Conservation (phyloP, 2,888 invertebrate species). For the Pristionchus fissidentatus region DNA sequence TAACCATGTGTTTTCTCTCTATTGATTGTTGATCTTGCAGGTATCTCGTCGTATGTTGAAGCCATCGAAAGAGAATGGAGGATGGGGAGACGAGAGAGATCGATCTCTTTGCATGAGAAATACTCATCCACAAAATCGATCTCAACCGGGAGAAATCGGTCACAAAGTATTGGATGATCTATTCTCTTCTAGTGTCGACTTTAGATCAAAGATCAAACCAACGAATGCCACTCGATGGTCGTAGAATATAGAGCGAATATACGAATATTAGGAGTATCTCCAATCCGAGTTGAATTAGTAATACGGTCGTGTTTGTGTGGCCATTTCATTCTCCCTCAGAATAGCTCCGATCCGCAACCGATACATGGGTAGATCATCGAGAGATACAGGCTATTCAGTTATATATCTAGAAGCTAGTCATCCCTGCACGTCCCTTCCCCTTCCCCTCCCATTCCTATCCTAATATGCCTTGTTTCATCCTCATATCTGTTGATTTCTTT, state of each 20-base stretch:
- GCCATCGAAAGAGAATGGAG: constrained; percentile 84
- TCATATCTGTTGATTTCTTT: background rate
- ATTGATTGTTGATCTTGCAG: constrained; percentile 54
- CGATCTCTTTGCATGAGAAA: constrained; percentile 83
- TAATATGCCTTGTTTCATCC: background rate
- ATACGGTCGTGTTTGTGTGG: background rate
- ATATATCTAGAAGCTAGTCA: constrained; percentile 2
- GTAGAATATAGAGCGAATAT: too few relatives aligned
- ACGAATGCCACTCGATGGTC: background rate
- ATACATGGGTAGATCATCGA: background rate
- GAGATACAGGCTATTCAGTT: background rate
- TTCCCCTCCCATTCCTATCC: too few relatives aligned
- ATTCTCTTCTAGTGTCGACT: background rate
- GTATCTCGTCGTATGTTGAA: constrained; percentile 70
- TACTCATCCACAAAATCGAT: constrained; percentile 55
- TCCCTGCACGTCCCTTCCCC: background rate
- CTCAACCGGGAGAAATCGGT: background rate
- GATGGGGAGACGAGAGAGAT: constrained; percentile 95
- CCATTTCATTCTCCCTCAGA: constrained; percentile 15
- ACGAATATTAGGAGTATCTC: too few relatives aligned
- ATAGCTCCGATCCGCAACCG: background rate
- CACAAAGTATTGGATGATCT: constrained; percentile 23
- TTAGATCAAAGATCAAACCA: background rate
- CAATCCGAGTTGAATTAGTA: background rate
- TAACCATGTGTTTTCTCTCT: background rate